Evolutionary conservation across 2,888 invertebrate genomes (phyloP).

Genomic region (Tenthredo scrophulariae): DNA sequence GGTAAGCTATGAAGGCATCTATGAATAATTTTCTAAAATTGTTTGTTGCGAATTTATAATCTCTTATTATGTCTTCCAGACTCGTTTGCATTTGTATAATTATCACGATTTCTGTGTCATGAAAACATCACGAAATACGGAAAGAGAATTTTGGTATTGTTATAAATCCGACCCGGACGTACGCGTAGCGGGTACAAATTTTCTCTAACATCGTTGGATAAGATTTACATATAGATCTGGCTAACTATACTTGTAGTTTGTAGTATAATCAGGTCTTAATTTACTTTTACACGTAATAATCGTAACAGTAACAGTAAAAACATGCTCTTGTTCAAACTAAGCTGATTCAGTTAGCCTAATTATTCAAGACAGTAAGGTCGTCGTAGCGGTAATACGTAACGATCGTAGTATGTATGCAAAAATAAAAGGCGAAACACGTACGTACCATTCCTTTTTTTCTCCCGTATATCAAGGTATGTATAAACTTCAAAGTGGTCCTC

Average conservation of each 20-base stretch:
- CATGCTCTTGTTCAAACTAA: background rate
- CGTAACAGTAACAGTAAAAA: slow-evolving; percentile 8
- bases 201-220: background rate
- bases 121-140: background rate
- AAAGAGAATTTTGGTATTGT: background rate
- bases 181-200: background rate
- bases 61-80: background rate
- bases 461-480: background rate
- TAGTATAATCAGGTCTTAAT: background rate
- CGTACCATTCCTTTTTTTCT: background rate
- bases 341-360: slow-evolving; percentile 22
- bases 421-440: background rate
- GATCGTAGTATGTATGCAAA: background rate
- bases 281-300: background rate
- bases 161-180: background rate
- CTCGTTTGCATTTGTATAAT: background rate
- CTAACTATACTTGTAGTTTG: background rate
- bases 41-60: too few species aligned
- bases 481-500: background rate
- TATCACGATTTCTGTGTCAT: background rate
- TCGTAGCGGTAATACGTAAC: background rate
- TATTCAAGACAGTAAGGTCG: background rate
- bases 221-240: background rate
- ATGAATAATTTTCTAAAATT: background rate
- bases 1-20: background rate